Base-by-base conservation (phyloP, 2,113 vertebrate genomes). In the Cyprinus carpio region DNA sequence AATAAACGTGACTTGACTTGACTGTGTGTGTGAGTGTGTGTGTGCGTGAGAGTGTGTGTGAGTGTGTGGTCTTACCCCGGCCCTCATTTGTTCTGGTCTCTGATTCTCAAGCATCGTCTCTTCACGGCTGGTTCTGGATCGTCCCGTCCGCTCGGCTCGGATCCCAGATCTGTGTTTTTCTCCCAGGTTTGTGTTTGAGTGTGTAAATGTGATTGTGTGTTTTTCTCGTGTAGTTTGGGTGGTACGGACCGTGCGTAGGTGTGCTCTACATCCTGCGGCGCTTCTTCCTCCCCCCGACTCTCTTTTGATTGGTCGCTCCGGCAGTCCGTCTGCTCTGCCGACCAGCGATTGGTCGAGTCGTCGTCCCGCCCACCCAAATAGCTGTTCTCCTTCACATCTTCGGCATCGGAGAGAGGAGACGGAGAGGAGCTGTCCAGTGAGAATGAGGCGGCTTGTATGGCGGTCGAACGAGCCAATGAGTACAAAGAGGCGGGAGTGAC, bases 51-150 rank as follows among this genome's bases (percentile, higher is more conserved):
- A 1, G 37, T 40, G 37, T 0, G 49, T 84, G 62, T 8, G 27
- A 51, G 43, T 75, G 12, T 49, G 23, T 81, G 0, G 12, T 16
- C 92, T 92, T 84, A 94, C 94, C 92, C 92, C 6, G 31, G 87
- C 43, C 78, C 90, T 90, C 92, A 99, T 93, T 98, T 98, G 96
- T 98, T 99, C 95, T 99, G 97, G 95, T 99, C 98, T 93, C 98
- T 95, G 95, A 98, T 97, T 93, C 97, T 96, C 91, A 99, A 95
- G 90, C 98, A 99, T 93, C 97, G 96, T 92, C 97, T 96, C 95
- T 99, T 99, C 92, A 97, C 91, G 83, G 96, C 95, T 83, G 97
- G 98, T 92, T 99, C 96, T 93, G 96, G 94, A 92, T 99, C 97
- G 89, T 69, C 78, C 13, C 37, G n/a, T 0, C 2, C 40, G 16